Evolutionary conservation across 2,888 invertebrate genomes (phyloP), one percentile per base, ranked within the genome.

Genomic region (Nemurella pictetii): DNA sequence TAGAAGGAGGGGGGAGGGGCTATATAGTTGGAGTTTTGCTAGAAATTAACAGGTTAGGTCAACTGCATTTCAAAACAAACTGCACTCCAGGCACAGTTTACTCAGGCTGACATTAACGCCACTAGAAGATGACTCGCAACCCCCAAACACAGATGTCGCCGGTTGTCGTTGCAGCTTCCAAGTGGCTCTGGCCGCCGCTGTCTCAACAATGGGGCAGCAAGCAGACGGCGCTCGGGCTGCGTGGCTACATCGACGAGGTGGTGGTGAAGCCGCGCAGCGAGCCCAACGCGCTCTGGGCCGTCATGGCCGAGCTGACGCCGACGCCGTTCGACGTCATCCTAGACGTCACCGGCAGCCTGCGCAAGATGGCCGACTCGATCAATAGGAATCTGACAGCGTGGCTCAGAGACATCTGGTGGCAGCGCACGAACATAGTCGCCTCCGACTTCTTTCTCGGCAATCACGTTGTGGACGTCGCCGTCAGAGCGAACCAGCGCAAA

Each of bases 121-220:
- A n/a, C n/a, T n/a, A n/a, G n/a, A n/a, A n/a, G n/a, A n/a, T n/a
- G n/a, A n/a, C n/a, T n/a, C n/a, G n/a, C n/a, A n/a, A n/a, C n/a
- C n/a, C n/a, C n/a, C n/a, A n/a, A n/a, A n/a, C n/a, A n/a, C n/a
- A n/a, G n/a, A n/a, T n/a, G n/a, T n/a, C n/a, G n/a, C n/a, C n/a
- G n/a, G n/a, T n/a, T n/a, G n/a, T 29, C 35, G 27, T 88, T 88
- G 84, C 90, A 94, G 93, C 91, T 87, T 92, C 92, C 88, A 90
- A 90, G 84, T 93, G 93, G 92, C 88, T 94, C 28, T 94, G 94
- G 94, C 93, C 93, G 0, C 91, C 92, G 28, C 90, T 94, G 87
- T 92, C 92, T 80, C 94, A 94, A 88, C 90, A 93, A 84, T 94
- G 94, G 94, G 94, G 94, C 15, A 93, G 94, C 88, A 87, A 88